Percentiles rank a stretch among this genome's conserved stretches.
phyloP scores from a whole-genome alignment of 2,113 vertebrate species.

The Sceloporus tristichus region DNA sequence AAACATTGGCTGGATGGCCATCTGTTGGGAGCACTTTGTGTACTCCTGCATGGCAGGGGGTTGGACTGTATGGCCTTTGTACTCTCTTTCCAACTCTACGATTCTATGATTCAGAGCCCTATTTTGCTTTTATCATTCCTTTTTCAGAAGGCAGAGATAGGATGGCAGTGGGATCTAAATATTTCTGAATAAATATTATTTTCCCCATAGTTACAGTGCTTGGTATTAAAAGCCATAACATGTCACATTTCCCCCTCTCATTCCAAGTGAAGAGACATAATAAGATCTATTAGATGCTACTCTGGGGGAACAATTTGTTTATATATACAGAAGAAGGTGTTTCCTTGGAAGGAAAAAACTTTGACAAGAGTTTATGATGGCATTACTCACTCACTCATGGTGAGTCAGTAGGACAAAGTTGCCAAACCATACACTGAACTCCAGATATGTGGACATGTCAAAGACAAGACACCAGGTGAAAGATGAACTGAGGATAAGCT shows the following conservation, averaged over 20 bases:
- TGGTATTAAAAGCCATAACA: background rate
- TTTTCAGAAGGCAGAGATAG: background rate
- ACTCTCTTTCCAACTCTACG: too few species aligned
- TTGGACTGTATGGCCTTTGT: too few species aligned
- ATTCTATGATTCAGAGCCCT: background rate
- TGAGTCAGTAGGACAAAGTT: background rate
- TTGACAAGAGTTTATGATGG: background rate
- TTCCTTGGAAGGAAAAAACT: constrained; percentile 31
- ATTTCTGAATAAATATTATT: constrained; percentile 14
- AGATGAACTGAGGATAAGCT: background rate
- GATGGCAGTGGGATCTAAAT: constrained; percentile 16
- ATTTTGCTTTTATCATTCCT: background rate
- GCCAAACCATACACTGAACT: background rate
- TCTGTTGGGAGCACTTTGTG: too few species aligned
- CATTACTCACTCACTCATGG: background rate
- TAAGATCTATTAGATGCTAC: constrained; percentile 9
- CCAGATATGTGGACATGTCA: background rate
- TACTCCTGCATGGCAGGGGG: too few species aligned
- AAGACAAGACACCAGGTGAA: background rate
- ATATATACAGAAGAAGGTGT: background rate
- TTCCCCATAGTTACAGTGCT: constrained; percentile 16
- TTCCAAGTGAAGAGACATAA: background rate
- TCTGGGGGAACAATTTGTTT: constrained; percentile 26
- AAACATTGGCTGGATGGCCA: too few species aligned
- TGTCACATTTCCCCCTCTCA: background rate